Evolutionary conservation across 2,888 invertebrate genomes (phyloP), one percentile per base, ranked within the genome.

Genomic region (Nymphalis polychloros): DNA sequence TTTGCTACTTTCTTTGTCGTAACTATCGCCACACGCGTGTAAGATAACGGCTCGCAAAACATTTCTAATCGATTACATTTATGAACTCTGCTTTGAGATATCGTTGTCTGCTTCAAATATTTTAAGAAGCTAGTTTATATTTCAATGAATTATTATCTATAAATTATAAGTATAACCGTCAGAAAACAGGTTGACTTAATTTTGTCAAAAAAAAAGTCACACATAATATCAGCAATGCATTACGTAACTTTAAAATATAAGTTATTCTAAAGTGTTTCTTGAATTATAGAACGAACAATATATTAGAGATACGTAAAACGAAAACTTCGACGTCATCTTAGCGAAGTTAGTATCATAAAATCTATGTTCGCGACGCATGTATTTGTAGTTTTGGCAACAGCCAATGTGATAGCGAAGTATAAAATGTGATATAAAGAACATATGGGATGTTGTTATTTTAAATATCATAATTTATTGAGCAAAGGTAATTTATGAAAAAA

Each of bases 1-100:
- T 72, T 71, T 76, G 76, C 68, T 77, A 77, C 78, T 78, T 78
- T 84, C 84, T 86, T 85, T 84, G 82, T 88, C 83, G 84, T 86
- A 85, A 72, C 72, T 60, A 69, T 66, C 66, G 63, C 23, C 67
- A 59, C 69, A 73, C 68, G 70, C 67, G 67, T 63, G 69, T 60
- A 49, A 59, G 55, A 59, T 67, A 67, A 41, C 68, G 63, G 65
- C 65, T 66, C 63, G 67, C 67, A 71, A 71, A 70, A 72, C 67
- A 60, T 70, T 60, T 67, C 59, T 49, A 61, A 61, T 68, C 60
- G 70, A 68, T 67, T 65, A 72, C 65, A 17, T 68, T 67, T 65
- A 65, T 60, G 70, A 68, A 41, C 48, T 10, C 59, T 59, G 59
- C 31, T 62, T 64, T 64, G 41, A 50, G 10, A 50, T 41, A 41